Base-by-base conservation (phyloP, 1,140 invertebrate genomes). In the Prorops nasuta region DNA sequence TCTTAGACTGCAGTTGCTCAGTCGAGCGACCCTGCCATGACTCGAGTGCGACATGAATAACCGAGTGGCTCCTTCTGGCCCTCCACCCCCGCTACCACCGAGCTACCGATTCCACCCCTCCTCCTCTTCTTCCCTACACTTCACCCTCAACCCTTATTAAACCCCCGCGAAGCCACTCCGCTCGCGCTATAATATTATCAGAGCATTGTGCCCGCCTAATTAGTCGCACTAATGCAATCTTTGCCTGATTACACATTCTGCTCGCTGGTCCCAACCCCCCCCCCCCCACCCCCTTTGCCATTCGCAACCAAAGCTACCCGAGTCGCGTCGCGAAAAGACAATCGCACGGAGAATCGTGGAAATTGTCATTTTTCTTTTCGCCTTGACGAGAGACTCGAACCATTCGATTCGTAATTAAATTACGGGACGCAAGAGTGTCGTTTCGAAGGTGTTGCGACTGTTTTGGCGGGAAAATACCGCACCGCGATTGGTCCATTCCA, bases 141-240 rank as follows among this genome's bases (percentile, higher is more conserved):
- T 3, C 15, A n/a, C 35, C 15, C 1, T 37, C 16, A 16, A 14
- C 15, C 3, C 15, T 2, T 9, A 6, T 15, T 10, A n/a, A n/a
- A n/a, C 36, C 36, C 36, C n/a, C 36, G 36, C 52, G 52, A 53
- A 39, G 41, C 39, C 18, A 50, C 35, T 44, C 41, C 34, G 21
- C 40, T 24, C 47, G 44, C 24, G 24, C 54, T 67, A 65, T 68
- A 70, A 70, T 70, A 70, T 70, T 70, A 70, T 70, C 67, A 64
- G 52, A 59, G 66, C 67, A 70, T 70, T 68, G 67, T 70, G 46
- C 64, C 49, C 50, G 58, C 55, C 53, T 70, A 70, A 70, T 70
- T 69, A 69, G 58, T 54, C 54, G 54, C 56, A 58, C 63, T 70
- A 68, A 70, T 60, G 60, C 54, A 60, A 65, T 58, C 51, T 44